phyloP scores from a whole-genome alignment of 2,797 vertebrate genomes.

The Synaphobranchus kaupii region DNA sequence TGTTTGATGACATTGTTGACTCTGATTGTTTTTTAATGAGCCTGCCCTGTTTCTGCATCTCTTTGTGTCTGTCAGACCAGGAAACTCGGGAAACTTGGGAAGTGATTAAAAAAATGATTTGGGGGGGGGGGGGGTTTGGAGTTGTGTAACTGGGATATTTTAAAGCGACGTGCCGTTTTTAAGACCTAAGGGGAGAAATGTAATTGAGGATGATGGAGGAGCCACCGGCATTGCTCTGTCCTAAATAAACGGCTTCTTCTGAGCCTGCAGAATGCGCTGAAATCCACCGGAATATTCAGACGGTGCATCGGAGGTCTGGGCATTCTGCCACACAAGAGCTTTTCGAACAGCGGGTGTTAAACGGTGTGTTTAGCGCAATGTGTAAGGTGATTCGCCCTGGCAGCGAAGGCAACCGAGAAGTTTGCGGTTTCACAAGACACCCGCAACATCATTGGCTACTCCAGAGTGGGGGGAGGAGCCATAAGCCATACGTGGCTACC shows the following conservation, averaged over 20 bases:
- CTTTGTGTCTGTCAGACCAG: no score
- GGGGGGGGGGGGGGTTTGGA: constrained; percentile 29
- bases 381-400: not conserved
- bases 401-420: constrained; percentile 21
- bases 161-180: constrained; percentile 41
- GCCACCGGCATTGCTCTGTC: constrained; percentile 40
- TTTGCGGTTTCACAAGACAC: not conserved
- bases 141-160: constrained; percentile 45
- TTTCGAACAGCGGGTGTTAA: not conserved
- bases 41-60: no score
- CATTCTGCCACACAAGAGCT: not conserved
- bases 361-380: not conserved
- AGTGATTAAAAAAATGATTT: not conserved
- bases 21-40: no score
- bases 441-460: not conserved
- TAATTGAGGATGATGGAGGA: constrained; percentile 39
- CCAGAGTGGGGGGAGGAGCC: no score
- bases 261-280: not conserved
- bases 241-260: constrained; percentile 31
- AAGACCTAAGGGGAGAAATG: constrained; percentile 30
- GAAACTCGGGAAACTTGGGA: not conserved
- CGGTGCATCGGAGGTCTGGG: not conserved
- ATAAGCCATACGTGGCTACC: no score
- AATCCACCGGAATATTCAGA: not conserved
- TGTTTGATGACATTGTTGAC: no score